Evolutionary conservation across 2,888 invertebrate species (phyloP).

Genomic region (Plagodis dolabraria): DNA sequence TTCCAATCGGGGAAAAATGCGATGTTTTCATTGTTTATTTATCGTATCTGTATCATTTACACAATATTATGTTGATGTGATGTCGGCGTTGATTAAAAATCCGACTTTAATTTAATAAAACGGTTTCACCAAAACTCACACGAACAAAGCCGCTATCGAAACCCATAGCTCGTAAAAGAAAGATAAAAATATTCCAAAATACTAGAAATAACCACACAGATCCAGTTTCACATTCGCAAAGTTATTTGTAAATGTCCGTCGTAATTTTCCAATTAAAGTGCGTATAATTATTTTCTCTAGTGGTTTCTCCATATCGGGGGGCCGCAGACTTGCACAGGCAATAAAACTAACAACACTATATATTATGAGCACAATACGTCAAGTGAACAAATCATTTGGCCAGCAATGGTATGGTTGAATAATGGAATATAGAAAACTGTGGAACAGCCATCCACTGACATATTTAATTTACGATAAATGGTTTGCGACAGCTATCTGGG

Average conservation of each 20-base stretch:
- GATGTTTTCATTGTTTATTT: no score
- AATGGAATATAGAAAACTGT: background rate
- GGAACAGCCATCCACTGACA: constrained; percentile 23
- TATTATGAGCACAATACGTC: constrained; percentile 39
- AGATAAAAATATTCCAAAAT: no score
- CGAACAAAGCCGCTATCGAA: no score
- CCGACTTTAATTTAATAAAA: no score
- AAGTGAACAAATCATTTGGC: constrained; percentile 42
- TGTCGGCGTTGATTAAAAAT: no score
- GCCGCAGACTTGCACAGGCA: constrained; percentile 21
- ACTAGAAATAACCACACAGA: background rate
- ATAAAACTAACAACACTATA: constrained; percentile 25
- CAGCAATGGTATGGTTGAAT: constrained; percentile 1
- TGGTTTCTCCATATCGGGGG: constrained; percentile 29
- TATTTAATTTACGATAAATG: no score
- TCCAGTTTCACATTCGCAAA: constrained; percentile 7
- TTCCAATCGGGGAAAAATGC: no score
- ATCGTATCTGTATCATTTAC: no score
- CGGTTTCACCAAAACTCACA: no score
- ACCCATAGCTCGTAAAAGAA: no score
- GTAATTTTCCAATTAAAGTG: constrained; percentile 37
- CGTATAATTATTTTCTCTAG: constrained; percentile 36
- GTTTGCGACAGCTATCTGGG: no score
- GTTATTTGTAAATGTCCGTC: constrained; percentile 27
- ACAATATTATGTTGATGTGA: no score